phyloP scores from a whole-genome alignment of 2,113 vertebrate genomes.

The Plecturocebus donacophilus region DNA sequence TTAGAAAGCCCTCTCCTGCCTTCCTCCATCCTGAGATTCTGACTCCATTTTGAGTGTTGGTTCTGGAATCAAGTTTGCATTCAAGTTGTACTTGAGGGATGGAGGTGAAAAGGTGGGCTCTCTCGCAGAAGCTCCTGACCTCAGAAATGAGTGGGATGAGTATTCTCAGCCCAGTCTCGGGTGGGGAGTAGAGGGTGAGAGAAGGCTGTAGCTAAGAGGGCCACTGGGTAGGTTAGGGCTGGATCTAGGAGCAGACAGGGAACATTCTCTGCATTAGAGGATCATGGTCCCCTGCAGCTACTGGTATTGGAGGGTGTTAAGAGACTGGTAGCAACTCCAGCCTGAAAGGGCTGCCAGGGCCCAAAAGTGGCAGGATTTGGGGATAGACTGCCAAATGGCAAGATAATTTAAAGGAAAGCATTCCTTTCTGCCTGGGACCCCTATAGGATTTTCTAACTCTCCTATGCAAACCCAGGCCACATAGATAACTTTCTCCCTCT shows the following conservation, averaged over 20 bases:
- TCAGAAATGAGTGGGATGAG: not conserved
- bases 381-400: not conserved
- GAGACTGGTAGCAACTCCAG: not conserved
- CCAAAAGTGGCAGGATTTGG: not conserved
- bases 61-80: not conserved
- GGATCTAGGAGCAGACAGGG: not conserved
- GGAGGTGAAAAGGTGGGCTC: not conserved
- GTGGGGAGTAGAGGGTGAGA: not conserved
- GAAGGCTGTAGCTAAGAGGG: not conserved
- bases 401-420: slow-evolving; percentile 10
- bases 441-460: not conserved
- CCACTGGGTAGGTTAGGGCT: not conserved
- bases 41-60: not conserved
- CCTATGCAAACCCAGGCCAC: not conserved
- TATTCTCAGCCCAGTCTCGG: not conserved
- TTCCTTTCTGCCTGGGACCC: not conserved
- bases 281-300: not conserved
- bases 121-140: not conserved
- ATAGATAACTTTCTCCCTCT: not conserved
- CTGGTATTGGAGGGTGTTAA: not conserved
- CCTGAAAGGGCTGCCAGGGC: not conserved
- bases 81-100: not conserved
- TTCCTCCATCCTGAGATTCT: not conserved
- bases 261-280: not conserved
- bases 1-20: not conserved